Percentiles rank a stretch among this genome's conserved stretches.
Conservation (phyloP, 2,797 vertebrate genomes). For the Caiman crocodilus region DNA sequence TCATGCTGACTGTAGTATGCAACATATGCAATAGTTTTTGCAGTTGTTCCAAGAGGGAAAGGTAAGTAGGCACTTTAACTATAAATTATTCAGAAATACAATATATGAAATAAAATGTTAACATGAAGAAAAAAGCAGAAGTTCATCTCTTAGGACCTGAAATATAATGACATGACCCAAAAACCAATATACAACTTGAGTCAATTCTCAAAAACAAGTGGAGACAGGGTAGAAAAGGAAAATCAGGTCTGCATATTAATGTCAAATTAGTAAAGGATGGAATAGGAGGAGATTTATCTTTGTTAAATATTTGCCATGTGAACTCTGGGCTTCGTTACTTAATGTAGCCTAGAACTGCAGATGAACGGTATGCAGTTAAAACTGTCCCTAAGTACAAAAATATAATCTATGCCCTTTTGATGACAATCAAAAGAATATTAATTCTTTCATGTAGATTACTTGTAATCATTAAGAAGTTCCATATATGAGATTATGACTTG, state of each 20-base stretch:
- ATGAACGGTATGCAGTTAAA: background rate
- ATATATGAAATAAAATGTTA: constrained; percentile 43
- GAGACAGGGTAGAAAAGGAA: background rate
- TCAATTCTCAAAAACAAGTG: background rate
- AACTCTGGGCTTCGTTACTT: background rate
- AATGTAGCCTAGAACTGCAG: background rate
- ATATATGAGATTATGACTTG: background rate
- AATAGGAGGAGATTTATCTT: background rate
- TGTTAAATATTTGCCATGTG: background rate
- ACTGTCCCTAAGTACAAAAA: background rate
- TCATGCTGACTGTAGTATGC: background rate
- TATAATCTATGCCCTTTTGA: background rate
- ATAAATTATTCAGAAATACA: constrained; percentile 62
- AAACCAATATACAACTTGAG: background rate
- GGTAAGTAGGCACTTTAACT: constrained; percentile 43
- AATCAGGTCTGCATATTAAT: background rate
- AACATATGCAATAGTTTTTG: background rate
- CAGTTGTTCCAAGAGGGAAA: constrained; percentile 2
- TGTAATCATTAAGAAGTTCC: background rate
- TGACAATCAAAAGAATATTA: background rate
- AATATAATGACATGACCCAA: background rate
- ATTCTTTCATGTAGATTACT: background rate
- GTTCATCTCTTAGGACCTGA: background rate
- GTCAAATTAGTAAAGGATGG: background rate
- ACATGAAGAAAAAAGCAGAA: background rate